These are phyloP conservation scores for Amiota mariae DNA, from an alignment of 2,888 invertebrate species.

Conservation along the genomic window DNA sequence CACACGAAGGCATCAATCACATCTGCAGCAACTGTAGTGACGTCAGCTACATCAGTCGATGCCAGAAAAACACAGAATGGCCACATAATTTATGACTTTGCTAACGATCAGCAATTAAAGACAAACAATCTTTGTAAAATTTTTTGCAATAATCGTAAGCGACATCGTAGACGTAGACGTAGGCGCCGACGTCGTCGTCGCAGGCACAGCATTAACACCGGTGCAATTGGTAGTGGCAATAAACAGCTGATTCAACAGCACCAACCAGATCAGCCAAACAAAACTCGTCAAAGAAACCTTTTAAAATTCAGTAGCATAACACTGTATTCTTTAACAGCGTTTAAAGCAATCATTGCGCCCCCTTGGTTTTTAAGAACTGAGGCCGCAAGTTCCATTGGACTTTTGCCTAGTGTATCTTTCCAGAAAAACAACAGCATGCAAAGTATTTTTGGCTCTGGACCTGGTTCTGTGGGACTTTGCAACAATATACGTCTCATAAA, in stretches of 20 bases:
- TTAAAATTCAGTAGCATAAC: conserved; percentile 19
- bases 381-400: neutral
- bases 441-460: neutral
- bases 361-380: conserved; percentile 4
- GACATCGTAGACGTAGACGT: conserved; percentile 51
- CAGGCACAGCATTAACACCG: conserved; percentile 37
- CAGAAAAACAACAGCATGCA: neutral
- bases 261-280: conserved; percentile 16
- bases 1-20: conserved; percentile 29
- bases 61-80: conserved; percentile 45
- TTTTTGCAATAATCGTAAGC: conserved; percentile 56
- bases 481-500: conserved; percentile 41
- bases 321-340: conserved; percentile 43
- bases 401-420: too few species aligned
- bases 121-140: conserved; percentile 57
- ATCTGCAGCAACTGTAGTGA: neutral
- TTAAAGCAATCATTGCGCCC: conserved; percentile 41
- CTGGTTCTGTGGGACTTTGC: conserved; percentile 43
- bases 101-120: conserved; percentile 59
- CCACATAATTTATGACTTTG: conserved; percentile 50
- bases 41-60: conserved; percentile 20
- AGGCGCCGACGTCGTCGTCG: conserved; percentile 54
- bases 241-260: conserved; percentile 34
- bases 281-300: neutral
- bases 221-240: conserved; percentile 16